Evolutionary conservation across 2,113 vertebrate species (phyloP).

Genomic region (Leiothrix lutea): DNA sequence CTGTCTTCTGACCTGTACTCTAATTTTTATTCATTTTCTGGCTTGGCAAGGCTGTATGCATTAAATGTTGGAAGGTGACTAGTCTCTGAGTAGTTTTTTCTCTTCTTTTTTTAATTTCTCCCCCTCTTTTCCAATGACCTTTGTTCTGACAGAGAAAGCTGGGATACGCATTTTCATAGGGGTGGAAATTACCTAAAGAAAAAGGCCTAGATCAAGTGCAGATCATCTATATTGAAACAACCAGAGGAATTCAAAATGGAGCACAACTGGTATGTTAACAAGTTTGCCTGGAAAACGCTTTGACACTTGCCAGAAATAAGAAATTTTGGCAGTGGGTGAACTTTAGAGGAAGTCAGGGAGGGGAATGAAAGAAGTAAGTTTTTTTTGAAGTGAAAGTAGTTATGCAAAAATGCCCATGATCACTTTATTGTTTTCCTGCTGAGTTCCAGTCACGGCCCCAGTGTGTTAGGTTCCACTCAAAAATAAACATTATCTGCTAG

Average conservation of each 20-base stretch:
- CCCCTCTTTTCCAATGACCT: neutral
- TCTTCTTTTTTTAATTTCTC: neutral
- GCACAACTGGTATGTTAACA: neutral
- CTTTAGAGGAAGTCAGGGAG: neutral
- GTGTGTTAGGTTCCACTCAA: neutral
- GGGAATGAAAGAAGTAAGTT: neutral
- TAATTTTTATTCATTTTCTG: neutral
- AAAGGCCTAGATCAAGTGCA: neutral
- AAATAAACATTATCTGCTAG: neutral
- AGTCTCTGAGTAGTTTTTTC: neutral
- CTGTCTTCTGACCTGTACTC: slow-evolving; percentile 16
- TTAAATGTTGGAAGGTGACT: neutral
- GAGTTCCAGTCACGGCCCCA: neutral
- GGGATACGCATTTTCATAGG: neutral
- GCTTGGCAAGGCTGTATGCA: neutral
- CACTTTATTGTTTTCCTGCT: neutral
- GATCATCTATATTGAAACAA: neutral
- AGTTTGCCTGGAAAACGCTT: neutral
- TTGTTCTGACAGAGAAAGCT: slow-evolving; percentile 29
- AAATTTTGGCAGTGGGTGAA: neutral
- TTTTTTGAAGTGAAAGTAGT: neutral
- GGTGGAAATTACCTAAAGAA: neutral
- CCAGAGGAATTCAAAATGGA: neutral
- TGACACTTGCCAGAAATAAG: neutral
- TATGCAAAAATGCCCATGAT: neutral